phyloP scores from a whole-genome alignment of 1,140 invertebrate species.

The Bombus haemorrhoidalis region DNA sequence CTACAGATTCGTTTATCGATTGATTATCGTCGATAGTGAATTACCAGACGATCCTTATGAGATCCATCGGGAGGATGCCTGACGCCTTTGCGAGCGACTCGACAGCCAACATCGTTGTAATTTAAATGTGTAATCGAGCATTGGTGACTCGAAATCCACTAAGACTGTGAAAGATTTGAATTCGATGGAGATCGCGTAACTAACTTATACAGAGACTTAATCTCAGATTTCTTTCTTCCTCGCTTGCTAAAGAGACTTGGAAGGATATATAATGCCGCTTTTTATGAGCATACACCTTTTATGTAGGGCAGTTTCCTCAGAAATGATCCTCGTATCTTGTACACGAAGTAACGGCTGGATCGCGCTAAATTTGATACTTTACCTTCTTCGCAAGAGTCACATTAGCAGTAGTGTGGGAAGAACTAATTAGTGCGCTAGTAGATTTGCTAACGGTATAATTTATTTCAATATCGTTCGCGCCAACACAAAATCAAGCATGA shows the following conservation, averaged over 20 bases:
- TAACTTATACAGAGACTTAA: background rate
- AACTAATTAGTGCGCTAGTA: no score
- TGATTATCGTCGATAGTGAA: background rate
- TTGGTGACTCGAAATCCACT: background rate
- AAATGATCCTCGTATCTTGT: background rate
- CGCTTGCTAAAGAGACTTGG: background rate
- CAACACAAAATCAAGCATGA: no score
- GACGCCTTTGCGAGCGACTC: background rate
- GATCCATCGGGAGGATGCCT: background rate
- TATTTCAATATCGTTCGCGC: no score
- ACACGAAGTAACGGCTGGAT: background rate
- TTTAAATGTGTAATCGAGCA: slow-evolving; percentile 7
- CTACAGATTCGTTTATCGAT: background rate
- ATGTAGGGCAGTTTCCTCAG: background rate
- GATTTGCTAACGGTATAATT: no score
- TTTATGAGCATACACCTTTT: background rate
- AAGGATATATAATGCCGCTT: background rate
- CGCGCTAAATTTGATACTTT: background rate
- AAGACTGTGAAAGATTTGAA: background rate
- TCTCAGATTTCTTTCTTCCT: background rate
- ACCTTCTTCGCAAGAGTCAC: background rate
- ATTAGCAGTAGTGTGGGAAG: background rate
- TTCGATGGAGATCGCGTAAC: background rate
- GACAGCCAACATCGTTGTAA: background rate
- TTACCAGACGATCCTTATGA: background rate